Base-by-base conservation (phyloP, 1,140 invertebrate genomes). In the Caenorhabditis latens region DNA sequence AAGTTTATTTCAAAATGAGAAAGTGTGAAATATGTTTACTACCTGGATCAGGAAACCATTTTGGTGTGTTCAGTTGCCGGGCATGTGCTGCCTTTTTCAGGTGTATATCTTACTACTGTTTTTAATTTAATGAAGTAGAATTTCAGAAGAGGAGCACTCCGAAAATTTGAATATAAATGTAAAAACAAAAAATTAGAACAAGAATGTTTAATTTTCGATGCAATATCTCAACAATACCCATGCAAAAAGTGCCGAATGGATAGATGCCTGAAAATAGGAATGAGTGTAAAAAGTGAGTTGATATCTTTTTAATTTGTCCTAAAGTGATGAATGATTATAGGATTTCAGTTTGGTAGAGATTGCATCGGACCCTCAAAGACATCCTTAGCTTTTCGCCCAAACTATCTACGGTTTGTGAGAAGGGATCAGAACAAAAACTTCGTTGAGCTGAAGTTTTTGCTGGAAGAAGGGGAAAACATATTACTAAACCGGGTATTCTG, bases 191-290 rank as follows among this genome's bases (percentile, higher is more conserved):
- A 58, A 19, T 16, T 6, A 58, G 16, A 53, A 16, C 9, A 16
- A 58, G 19, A n/a, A 58, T 58, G 55, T n/a, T 11, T 7, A 7
- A 58, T 58, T 0, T 58, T 19, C 55, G 55, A 58, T n/a, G 6
- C 55, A 58, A n/a, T 7, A 19, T 16, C 55, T n/a, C 14, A 58
- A 19, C 55, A 58, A n/a, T 58, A 58, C 19, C 6, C 13, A 16
- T 58, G 58, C 21, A 32, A 63, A 63, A 63, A 63, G n/a, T 63
- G 58, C 32, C 58, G 21, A 32, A 63, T 32, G 58, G 55, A 58
- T 19, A 58, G 1, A 8, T 58, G 55, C 9, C n/a, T 58, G 3
- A 58, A n/a, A 58, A 5, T 58, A 19, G 55, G 55, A 58, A 58
- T 58, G 55, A 58, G 19, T 19, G 19, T n/a, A 1, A n/a, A 58